These are phyloP conservation scores for Macrophya annulata DNA, from an alignment of 2,888 invertebrate genomes.

Conservation along the genomic window DNA sequence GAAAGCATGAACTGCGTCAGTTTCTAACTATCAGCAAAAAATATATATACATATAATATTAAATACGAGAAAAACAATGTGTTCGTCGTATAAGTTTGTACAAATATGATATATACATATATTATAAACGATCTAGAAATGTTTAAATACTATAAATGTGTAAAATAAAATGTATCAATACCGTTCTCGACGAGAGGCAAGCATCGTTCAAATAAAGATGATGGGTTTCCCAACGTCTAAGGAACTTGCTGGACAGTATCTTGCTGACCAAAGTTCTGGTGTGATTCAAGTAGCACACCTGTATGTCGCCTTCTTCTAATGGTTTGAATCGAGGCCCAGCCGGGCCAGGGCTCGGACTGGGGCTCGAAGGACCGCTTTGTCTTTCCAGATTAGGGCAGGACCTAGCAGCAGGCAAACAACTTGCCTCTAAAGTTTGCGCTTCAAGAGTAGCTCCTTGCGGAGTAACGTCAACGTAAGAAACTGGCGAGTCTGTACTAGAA, in stretches of 20 bases:
- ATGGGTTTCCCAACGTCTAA: conserved; percentile 90
- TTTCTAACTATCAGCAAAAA: not conserved
- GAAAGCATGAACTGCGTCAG: not conserved
- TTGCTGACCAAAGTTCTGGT: conserved; percentile 90
- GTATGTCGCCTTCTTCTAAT: conserved; percentile 87
- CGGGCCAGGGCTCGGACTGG: conserved; percentile 78
- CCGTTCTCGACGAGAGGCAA: conserved; percentile 88
- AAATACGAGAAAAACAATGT: not conserved
- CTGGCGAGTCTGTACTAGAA: conserved; percentile 58
- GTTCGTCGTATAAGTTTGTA: not conserved
- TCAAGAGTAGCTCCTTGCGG: conserved; percentile 63
- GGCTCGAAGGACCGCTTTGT: conserved; percentile 80
- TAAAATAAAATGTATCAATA: conserved; percentile 71
- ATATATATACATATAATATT: not conserved
- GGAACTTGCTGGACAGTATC: conserved; percentile 88
- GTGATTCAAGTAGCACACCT: conserved; percentile 89
- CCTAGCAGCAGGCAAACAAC: conserved; percentile 79
- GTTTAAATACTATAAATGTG: no score
- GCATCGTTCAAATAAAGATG: conserved; percentile 86
- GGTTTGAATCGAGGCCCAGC: conserved; percentile 86
- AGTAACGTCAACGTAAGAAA: conserved; percentile 37
- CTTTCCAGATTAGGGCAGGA: conserved; percentile 80
- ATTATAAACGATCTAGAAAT: no score
- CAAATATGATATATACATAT: no score
- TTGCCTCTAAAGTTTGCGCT: conserved; percentile 69